A percentile compares a stretch with the other conserved stretches of the same genome.
Conservation (phyloP, 2,797 vertebrate genomes). For the Ambastaia sidthimunki region DNA sequence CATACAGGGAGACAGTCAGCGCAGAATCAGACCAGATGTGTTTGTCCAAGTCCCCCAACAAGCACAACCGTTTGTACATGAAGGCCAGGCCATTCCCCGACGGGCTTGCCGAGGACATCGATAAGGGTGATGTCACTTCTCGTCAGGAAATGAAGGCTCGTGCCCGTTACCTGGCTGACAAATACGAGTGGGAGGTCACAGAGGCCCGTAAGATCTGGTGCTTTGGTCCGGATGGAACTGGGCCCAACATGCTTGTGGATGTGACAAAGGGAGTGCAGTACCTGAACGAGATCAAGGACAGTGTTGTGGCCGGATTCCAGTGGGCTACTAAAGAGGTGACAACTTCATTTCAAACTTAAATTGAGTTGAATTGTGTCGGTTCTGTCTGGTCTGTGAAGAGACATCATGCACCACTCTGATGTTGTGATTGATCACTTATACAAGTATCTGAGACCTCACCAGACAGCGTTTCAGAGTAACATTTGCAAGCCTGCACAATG, state of each 20-base stretch:
- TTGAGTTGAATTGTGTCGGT: not conserved
- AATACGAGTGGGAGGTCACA: conserved; percentile 89
- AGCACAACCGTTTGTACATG: conserved; percentile 97
- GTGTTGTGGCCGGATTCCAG: conserved; percentile 95
- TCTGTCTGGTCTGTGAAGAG: conserved; percentile 57
- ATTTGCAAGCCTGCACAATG: no score
- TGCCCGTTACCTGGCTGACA: conserved; percentile 89
- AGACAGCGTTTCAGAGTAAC: not conserved
- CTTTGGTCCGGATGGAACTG: conserved; percentile 91
- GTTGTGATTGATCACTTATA: conserved; percentile 48
- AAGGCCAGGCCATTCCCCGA: conserved; percentile 87
- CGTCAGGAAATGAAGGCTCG: conserved; percentile 89
- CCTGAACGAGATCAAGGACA: conserved; percentile 98
- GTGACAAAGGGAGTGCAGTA: conserved; percentile 98
- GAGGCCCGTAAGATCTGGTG: conserved; percentile 98
- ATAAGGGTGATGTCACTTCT: conserved; percentile 85
- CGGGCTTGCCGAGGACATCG: conserved; percentile 90
- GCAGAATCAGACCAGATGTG: conserved; percentile 82
- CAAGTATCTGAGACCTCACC: conserved; percentile 55
- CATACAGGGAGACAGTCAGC: conserved; percentile 91
- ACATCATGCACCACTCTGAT: conserved; percentile 65
- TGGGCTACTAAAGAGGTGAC: conserved; percentile 94
- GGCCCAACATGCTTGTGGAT: conserved; percentile 91
- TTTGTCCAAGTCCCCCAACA: conserved; percentile 94
- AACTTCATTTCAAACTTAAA: not conserved